Conservation (phyloP, 2,888 invertebrate genomes). For the Cheilosia grossa region DNA sequence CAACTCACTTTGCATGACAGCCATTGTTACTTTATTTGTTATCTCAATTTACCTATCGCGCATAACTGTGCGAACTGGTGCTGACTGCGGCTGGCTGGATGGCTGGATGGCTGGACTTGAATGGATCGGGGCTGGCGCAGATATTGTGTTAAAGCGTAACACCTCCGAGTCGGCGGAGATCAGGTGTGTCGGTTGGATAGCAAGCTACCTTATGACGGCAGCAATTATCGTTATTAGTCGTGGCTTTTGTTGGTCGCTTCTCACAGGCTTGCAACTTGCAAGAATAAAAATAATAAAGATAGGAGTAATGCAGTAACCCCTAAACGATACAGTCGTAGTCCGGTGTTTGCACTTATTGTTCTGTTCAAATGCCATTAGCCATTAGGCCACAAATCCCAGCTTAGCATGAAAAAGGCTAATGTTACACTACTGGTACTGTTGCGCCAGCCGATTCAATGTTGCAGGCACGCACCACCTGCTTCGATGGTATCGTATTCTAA, state of each 20-base stretch:
- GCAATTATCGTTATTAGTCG: conserved; percentile 74
- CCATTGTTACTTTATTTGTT: conserved; percentile 75
- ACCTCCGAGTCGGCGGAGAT: conserved; percentile 55
- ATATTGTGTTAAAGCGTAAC: conserved; percentile 66
- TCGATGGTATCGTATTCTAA: conserved; percentile 51
- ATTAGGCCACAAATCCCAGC: conserved; percentile 65
- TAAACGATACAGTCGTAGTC: conserved; percentile 30
- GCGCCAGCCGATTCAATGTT: conserved; percentile 56
- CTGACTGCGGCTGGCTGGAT: conserved; percentile 29
- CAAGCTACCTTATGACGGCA: conserved; percentile 70
- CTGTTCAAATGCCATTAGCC: conserved; percentile 54
- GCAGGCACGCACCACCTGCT: conserved; percentile 63
- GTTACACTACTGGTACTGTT: conserved; percentile 55
- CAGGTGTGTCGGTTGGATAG: conserved; percentile 70
- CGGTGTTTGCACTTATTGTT: conserved; percentile 33
- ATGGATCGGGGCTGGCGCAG: conserved; percentile 36
- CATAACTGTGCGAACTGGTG: conserved; percentile 67
- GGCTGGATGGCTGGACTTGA: conserved; percentile 65
- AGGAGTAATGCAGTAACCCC: background rate
- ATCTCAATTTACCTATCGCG: conserved; percentile 74
- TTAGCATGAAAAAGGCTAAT: conserved; percentile 65
- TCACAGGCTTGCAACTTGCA: conserved; percentile 43
- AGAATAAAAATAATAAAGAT: conserved; percentile 1
- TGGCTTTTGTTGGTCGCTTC: conserved; percentile 63
- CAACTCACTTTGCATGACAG: conserved; percentile 75